Conservation (phyloP, 1,140 invertebrate species). For the Drosophila lowei region DNA sequence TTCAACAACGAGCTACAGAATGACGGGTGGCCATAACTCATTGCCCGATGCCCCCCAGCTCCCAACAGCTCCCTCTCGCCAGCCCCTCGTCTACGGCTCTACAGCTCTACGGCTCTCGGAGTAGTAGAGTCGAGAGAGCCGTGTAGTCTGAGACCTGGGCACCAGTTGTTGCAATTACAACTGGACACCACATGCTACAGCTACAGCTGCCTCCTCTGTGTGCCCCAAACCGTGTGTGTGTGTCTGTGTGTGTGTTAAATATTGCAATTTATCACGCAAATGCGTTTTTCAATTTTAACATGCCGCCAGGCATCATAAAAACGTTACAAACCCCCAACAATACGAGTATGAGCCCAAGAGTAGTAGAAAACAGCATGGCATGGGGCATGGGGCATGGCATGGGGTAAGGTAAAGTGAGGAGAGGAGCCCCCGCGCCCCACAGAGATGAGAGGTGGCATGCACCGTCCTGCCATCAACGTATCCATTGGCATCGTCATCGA, state of each 20-base stretch:
- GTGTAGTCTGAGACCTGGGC: conserved; percentile 50
- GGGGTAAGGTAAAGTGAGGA: conserved; percentile 28
- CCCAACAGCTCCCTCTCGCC: conserved; percentile 14
- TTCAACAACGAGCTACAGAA: conserved; percentile 78
- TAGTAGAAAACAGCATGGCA: conserved; percentile 20
- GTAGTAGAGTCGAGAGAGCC: conserved; percentile 20
- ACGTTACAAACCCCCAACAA: conserved; percentile 75
- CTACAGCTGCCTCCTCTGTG: conserved; percentile 57
- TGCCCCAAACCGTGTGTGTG: conserved; percentile 8
- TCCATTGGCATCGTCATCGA: conserved; percentile 14
- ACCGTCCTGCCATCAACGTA: no score
- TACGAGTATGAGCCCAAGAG: conserved; percentile 62
- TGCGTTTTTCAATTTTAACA: conserved; percentile 83
- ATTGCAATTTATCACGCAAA: conserved; percentile 83
- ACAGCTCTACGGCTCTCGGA: conserved; percentile 15
- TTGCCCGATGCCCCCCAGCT: conserved; percentile 54
- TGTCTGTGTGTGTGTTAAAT: conserved; percentile 78
- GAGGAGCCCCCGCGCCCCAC: background rate
- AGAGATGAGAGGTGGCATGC: conserved; percentile 26
- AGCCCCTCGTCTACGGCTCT: conserved; percentile 1
- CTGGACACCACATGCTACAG: conserved; percentile 79
- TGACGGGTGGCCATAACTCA: conserved; percentile 80
- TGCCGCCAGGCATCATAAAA: conserved; percentile 83
- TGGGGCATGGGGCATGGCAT: no score
- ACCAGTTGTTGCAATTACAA: conserved; percentile 80